phyloP scores from a whole-genome alignment of 1,140 invertebrate genomes.

The Drosophila pruinosa region DNA sequence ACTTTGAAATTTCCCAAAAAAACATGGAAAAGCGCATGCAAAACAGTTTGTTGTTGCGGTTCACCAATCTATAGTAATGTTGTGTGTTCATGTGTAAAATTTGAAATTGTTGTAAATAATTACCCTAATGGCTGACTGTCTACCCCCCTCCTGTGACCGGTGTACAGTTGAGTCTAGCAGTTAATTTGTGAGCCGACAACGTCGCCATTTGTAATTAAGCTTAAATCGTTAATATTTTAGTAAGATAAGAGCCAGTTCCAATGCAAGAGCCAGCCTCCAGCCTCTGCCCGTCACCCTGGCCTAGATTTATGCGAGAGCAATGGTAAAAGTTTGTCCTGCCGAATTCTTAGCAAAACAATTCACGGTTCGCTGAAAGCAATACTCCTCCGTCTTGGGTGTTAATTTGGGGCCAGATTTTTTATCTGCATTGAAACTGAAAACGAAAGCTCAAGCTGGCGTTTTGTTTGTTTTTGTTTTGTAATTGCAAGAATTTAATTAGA shows the following conservation, averaged over 20 bases:
- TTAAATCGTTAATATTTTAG: constrained; percentile 80
- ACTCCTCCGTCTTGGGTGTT: constrained; percentile 55
- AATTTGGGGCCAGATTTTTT: constrained; percentile 59
- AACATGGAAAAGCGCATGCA: constrained; percentile 59
- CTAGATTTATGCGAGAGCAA: constrained; percentile 47
- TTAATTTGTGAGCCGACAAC: constrained; percentile 63
- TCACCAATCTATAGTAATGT: constrained; percentile 60
- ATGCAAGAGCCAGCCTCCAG: constrained; percentile 10
- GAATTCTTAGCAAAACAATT: constrained; percentile 61
- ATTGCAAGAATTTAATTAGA: constrained; percentile 75
- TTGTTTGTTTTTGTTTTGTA: constrained; percentile 57
- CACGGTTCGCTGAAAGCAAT: constrained; percentile 53
- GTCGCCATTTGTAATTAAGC: constrained; percentile 78
- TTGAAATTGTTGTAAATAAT: constrained; percentile 80
- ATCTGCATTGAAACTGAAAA: constrained; percentile 22
- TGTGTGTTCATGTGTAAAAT: constrained; percentile 74
- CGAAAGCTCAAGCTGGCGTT: neutral
- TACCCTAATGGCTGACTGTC: constrained; percentile 64
- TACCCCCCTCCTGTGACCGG: neutral
- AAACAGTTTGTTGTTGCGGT: constrained; percentile 58
- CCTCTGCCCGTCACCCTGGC: constrained; percentile 1
- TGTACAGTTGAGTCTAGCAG: constrained; percentile 39
- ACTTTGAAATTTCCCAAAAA: constrained; percentile 25
- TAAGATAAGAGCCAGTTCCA: constrained; percentile 60
- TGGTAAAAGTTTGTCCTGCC: constrained; percentile 54